Evolutionary conservation across 2,113 vertebrate species (phyloP).

Genomic region (Calyptommatus sinebrachiatus): DNA sequence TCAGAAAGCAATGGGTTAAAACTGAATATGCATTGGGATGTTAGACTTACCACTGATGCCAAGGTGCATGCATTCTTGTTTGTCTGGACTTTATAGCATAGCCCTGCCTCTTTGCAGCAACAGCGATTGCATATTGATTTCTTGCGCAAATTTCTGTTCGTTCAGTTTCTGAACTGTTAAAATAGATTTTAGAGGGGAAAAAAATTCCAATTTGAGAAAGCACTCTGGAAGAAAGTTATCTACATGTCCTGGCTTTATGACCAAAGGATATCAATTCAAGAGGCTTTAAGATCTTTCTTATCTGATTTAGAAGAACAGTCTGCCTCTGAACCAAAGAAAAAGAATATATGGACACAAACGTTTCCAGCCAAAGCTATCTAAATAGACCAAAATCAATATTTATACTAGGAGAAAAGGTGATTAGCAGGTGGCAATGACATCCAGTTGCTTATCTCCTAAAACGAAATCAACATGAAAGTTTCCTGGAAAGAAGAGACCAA

Average conservation of each 20-base stretch:
- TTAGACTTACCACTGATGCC: too few species aligned
- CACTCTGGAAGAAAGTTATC: too few species aligned
- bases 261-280: rapidly evolving
- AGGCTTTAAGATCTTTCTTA: neutral
- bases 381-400: constrained; percentile 24
- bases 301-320: neutral
- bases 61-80: too few species aligned
- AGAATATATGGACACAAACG: neutral
- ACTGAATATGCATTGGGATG: too few species aligned
- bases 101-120: too few species aligned
- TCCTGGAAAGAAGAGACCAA: rapidly evolving
- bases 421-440: constrained; percentile 14
- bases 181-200: too few species aligned
- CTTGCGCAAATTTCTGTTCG: too few species aligned
- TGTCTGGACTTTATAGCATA: too few species aligned
- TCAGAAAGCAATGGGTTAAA: too few species aligned
- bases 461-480: neutral
- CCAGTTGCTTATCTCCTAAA: neutral
- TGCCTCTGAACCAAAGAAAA: neutral
- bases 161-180: too few species aligned
- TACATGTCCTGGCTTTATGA: neutral
- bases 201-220: too few species aligned
- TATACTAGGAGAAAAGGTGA: constrained; percentile 44
- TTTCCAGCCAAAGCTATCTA: constrained; percentile 38
- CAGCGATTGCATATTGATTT: too few species aligned